Conservation (phyloP, 2,888 invertebrate species). For the Papilio protenor region DNA sequence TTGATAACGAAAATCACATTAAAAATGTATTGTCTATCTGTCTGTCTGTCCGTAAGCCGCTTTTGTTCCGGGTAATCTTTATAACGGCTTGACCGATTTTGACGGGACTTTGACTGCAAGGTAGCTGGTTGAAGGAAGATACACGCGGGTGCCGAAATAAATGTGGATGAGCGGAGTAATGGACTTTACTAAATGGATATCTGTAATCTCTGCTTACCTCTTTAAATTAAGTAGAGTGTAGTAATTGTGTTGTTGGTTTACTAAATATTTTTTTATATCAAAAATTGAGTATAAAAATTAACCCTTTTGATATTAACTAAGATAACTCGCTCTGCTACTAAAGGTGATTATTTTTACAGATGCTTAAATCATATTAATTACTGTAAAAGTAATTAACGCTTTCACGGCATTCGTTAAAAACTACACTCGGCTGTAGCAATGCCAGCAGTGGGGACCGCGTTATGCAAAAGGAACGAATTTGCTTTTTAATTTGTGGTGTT, state of each 20-base stretch:
- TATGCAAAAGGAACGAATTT: conserved; percentile 51
- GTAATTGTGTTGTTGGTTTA: neutral
- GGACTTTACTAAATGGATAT: neutral
- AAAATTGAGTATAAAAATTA: conserved; percentile 13
- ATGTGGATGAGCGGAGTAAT: neutral
- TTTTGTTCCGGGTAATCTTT: no score
- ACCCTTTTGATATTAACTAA: conserved; percentile 26
- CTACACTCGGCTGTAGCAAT: conserved; percentile 70
- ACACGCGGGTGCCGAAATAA: neutral
- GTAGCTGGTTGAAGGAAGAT: no score
- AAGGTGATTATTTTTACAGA: conserved; percentile 63
- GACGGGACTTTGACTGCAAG: no score
- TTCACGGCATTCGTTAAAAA: conserved; percentile 82
- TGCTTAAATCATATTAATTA: conserved; percentile 83
- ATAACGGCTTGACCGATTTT: no score
- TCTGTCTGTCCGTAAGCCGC: no score
- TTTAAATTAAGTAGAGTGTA: neutral
- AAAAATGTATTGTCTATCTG: no score
- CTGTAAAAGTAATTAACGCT: conserved; percentile 82
- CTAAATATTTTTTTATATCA: neutral
- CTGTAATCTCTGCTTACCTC: neutral
- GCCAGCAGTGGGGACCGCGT: conserved; percentile 57
- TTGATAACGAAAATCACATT: no score
- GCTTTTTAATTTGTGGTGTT: neutral
- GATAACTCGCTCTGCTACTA: conserved; percentile 20